These are phyloP conservation scores for Myotis myotis DNA, from an alignment of 2,797 vertebrate genomes.

Conservation along the genomic window DNA sequence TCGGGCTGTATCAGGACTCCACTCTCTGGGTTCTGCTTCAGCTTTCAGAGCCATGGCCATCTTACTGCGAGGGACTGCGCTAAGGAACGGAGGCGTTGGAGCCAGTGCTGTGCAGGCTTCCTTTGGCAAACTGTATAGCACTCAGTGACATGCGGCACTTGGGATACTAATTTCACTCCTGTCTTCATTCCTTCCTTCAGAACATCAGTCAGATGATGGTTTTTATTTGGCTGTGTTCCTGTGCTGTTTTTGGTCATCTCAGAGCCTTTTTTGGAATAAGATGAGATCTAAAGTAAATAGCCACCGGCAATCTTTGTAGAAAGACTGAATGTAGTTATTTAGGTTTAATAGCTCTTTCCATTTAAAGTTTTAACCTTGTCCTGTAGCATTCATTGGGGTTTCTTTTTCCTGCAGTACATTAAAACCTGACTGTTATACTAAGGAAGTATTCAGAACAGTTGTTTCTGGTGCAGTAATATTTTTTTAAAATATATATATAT, in stretches of 20 bases:
- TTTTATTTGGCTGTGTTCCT: not conserved
- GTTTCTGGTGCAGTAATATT: not conserved
- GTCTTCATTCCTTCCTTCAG: not conserved
- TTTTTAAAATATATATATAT: not conserved
- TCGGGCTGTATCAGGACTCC: not conserved
- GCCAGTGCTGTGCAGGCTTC: not conserved
- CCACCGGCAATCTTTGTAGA: not conserved
- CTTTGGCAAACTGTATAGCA: not conserved
- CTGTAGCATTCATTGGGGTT: not conserved
- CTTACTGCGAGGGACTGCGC: not conserved
- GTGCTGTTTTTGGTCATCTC: not conserved
- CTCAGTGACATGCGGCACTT: not conserved
- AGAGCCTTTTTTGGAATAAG: not conserved
- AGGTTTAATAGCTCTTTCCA: not conserved
- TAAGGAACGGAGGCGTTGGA: not conserved
- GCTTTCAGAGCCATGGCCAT: not conserved
- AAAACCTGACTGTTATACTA: conserved; percentile 5
- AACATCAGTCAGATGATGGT: not conserved
- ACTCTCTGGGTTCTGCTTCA: not conserved
- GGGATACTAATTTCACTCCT: not conserved
- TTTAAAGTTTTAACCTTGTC: not conserved
- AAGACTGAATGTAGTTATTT: not conserved
- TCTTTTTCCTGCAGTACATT: not conserved
- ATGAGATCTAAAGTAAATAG: not conserved
- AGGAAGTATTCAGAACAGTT: not conserved